These are phyloP conservation scores for Gymnobelideus leadbeateri DNA, from an alignment of 2,113 vertebrate species.

Conservation along the genomic window DNA sequence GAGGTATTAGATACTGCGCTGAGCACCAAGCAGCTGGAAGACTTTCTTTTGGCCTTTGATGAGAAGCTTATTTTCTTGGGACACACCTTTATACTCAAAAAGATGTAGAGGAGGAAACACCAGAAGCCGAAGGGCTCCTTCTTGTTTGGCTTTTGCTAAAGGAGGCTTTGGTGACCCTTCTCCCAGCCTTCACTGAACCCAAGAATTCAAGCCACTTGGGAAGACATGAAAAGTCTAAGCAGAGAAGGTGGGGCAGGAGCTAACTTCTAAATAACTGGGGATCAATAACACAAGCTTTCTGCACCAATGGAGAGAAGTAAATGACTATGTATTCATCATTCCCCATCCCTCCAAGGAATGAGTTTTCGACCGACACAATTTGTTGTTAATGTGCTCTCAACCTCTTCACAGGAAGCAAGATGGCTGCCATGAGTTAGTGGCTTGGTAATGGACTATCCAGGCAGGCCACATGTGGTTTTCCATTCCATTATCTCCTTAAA, in stretches of 20 bases:
- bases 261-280: not conserved
- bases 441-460: not conserved
- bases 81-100: not conserved
- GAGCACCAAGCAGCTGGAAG: too few species aligned
- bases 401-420: not conserved
- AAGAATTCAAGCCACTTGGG: not conserved
- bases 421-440: not conserved
- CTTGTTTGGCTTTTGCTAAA: not conserved
- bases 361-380: conserved; percentile 8
- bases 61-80: not conserved
- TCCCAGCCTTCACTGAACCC: not conserved
- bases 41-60: not conserved
- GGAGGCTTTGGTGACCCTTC: not conserved
- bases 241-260: not conserved
- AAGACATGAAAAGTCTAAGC: not conserved
- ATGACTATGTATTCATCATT: not conserved
- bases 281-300: not conserved
- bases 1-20: not conserved
- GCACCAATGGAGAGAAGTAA: not conserved
- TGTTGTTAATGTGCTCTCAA: not conserved
- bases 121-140: not conserved
- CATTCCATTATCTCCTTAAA: conserved; percentile 37
- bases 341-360: conserved; percentile 1
- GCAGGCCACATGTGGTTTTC: not conserved
- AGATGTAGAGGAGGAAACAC: not conserved